Conservation (phyloP, 2,113 vertebrate species). For the Nipponia nippon region DNA sequence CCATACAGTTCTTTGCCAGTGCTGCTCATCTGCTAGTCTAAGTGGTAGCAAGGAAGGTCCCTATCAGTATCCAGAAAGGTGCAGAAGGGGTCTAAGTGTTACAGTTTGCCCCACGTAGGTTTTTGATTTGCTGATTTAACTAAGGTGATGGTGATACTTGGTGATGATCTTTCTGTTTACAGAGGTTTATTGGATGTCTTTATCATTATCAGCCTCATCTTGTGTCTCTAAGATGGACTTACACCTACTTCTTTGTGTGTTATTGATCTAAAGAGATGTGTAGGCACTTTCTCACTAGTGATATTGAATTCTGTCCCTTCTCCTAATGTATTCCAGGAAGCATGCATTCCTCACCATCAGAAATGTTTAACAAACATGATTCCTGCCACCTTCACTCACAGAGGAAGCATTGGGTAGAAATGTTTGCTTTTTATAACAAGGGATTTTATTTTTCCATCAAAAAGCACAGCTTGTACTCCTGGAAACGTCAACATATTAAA, state of each 20-base stretch:
- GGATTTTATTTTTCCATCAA: not conserved
- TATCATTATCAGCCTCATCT: not conserved
- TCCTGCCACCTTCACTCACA: not conserved
- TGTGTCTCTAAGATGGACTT: not conserved
- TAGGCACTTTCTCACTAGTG: not conserved
- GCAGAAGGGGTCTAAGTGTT: not conserved
- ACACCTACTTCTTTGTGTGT: not conserved
- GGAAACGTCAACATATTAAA: not conserved
- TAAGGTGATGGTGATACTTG: not conserved
- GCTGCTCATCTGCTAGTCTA: not conserved
- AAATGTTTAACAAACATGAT: not conserved
- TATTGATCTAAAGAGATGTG: not conserved
- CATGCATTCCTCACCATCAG: not conserved
- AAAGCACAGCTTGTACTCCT: not conserved
- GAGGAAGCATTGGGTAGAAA: not conserved
- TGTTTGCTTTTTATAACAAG: not conserved
- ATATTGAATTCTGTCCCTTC: not conserved
- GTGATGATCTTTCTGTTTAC: not conserved
- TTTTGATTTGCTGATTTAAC: not conserved
- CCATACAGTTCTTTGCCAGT: not conserved
- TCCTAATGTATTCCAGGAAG: constrained; percentile 21
- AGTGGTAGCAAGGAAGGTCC: not conserved
- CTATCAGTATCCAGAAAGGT: not conserved
- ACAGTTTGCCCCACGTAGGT: not conserved
- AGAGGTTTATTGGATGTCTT: not conserved